A percentile compares a stretch with the other conserved stretches of the same genome.
Conservation (phyloP, 2,113 vertebrate species). For the Pangasianodon hypophthalmus region DNA sequence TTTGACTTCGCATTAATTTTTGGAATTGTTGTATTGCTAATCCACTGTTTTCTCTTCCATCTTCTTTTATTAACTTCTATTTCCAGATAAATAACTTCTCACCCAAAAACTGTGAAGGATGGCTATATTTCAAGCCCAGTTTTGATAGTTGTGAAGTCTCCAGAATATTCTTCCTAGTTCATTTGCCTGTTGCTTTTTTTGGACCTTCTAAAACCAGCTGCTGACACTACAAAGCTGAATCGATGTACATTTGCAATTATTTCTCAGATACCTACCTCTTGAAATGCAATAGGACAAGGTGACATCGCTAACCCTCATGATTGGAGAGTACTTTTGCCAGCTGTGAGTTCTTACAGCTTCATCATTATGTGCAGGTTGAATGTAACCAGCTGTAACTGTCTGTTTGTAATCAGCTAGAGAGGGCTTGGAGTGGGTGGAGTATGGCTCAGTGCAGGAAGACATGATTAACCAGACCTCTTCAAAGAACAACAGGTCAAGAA, state of each 20-base stretch:
- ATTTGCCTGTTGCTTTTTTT: background rate
- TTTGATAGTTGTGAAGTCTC: background rate
- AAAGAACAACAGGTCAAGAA: slow-evolving; percentile 29
- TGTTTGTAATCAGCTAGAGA: slow-evolving; percentile 42
- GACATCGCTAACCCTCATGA: slow-evolving; percentile 30
- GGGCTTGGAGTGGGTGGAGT: slow-evolving; percentile 22
- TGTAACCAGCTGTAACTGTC: slow-evolving; percentile 40
- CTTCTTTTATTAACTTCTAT: background rate
- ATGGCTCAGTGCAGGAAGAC: slow-evolving; percentile 30
- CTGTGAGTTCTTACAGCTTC: slow-evolving; percentile 38
- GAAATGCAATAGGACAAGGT: slow-evolving; percentile 31
- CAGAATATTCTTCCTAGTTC: background rate
- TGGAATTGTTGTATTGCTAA: background rate
- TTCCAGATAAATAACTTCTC: background rate
- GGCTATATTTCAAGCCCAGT: background rate
- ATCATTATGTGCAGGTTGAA: slow-evolving; percentile 34
- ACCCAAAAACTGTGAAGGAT: background rate
- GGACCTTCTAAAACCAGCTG: background rate
- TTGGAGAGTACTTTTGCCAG: slow-evolving; percentile 37
- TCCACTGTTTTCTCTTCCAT: background rate
- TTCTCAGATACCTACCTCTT: slow-evolving; percentile 1
- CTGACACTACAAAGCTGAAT: background rate
- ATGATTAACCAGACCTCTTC: slow-evolving; percentile 41
- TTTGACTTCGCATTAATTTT: background rate
- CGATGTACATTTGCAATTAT: background rate